Conservation (phyloP, 2,888 invertebrate species). For the Stramonita haemastoma region DNA sequence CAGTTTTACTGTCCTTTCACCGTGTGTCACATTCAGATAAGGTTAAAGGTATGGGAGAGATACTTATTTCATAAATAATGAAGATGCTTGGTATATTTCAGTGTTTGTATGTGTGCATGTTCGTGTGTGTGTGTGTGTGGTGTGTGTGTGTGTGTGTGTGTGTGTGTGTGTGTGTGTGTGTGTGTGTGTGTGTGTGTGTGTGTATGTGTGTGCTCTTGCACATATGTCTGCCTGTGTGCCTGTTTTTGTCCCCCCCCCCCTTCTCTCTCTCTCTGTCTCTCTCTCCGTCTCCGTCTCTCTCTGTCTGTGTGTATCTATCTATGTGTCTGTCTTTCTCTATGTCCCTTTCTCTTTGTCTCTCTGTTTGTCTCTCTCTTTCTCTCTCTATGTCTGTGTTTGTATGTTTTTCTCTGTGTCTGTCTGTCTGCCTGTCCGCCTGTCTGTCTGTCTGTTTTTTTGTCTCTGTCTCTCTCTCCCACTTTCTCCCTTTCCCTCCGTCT, state of each 20-base stretch:
- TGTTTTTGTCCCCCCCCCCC: neutral
- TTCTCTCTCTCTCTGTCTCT: neutral
- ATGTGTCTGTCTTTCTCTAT: neutral
- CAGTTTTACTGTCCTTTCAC: too few species aligned
- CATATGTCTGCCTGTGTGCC: neutral
- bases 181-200: too few species aligned
- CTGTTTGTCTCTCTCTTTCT: neutral
- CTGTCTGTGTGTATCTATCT: too few species aligned
- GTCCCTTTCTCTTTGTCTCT: neutral
- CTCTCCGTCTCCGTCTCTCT: neutral
- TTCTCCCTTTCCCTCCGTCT: neutral
- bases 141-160: neutral
- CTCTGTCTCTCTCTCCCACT: neutral
- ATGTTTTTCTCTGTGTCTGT: too few species aligned
- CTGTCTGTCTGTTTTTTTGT: neutral
- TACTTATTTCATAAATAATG: too few species aligned
- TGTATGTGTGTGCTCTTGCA: neutral
- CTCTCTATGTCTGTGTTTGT: too few species aligned
- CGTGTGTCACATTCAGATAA: too few species aligned
- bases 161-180: neutral
- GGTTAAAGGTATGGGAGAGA: too few species aligned
- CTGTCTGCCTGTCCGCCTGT: too few species aligned
- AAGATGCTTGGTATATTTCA: too few species aligned
- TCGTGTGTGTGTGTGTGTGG: too few species aligned
- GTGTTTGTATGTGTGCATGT: too few species aligned